These are phyloP conservation scores for Gymnoscopelus microlampas DNA, from an alignment of 2,797 vertebrate genomes.

Conservation along the genomic window DNA sequence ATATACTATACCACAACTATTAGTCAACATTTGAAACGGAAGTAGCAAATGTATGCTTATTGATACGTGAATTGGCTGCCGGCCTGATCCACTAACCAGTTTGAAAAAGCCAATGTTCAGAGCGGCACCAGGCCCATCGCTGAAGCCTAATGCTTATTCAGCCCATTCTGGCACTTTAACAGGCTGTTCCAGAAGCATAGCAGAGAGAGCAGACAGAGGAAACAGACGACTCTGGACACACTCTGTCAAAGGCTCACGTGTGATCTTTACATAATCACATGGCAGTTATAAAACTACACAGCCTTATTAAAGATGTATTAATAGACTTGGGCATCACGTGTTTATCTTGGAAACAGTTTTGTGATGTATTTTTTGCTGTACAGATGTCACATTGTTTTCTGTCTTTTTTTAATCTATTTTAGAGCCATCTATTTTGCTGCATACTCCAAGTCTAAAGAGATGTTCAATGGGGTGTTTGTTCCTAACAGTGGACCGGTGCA, in stretches of 20 bases:
- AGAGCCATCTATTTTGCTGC: constrained; percentile 98
- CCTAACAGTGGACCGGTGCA: constrained; percentile 94
- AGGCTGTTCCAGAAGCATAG: constrained; percentile 69
- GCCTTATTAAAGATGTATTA: constrained; percentile 18
- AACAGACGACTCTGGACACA: constrained; percentile 60
- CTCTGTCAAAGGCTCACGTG: constrained; percentile 45
- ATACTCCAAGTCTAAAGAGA: constrained; percentile 96
- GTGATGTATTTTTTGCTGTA: not conserved
- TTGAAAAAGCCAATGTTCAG: constrained; percentile 45
- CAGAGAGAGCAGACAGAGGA: constrained; percentile 38
- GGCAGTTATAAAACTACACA: constrained; percentile 33
- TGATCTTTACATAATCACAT: constrained; percentile 43
- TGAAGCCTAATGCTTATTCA: constrained; percentile 72
- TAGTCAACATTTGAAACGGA: constrained; percentile 31
- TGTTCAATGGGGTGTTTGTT: constrained; percentile 90
- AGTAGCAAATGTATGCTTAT: constrained; percentile 42
- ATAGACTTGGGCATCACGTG: not conserved
- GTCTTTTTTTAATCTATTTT: constrained; percentile 51
- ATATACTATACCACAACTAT: not conserved
- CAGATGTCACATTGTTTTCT: not conserved
- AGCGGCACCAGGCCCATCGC: constrained; percentile 44
- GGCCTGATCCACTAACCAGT: constrained; percentile 24
- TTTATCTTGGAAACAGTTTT: constrained; percentile 5
- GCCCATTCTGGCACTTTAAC: constrained; percentile 60
- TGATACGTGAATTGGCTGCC: constrained; percentile 33